These are phyloP conservation scores for Hormiphora californensis DNA, from an alignment of 37 sponge, comb jelly and placozoan genomes.

Conservation along the genomic window DNA sequence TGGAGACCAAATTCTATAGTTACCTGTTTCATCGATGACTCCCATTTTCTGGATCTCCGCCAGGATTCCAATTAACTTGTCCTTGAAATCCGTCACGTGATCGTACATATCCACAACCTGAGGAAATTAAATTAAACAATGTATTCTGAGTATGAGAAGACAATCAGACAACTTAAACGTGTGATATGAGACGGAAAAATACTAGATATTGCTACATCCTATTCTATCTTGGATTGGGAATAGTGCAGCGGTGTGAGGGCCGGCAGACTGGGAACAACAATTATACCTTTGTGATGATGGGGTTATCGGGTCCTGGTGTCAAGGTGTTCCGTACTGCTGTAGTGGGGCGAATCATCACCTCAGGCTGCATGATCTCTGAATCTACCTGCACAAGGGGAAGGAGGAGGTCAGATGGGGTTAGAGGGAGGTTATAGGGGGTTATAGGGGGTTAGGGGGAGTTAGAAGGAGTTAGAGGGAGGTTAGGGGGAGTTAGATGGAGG, in stretches of 20 bases:
- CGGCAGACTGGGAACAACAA: neutral
- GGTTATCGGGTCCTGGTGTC: conserved; percentile 49
- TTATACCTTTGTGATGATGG: conserved; percentile 17
- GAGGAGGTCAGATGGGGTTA: too few species aligned
- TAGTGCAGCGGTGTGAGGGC: too few species aligned
- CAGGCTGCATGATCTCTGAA: neutral
- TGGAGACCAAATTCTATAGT: too few species aligned
- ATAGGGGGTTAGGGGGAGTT: too few species aligned
- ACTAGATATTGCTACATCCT: too few species aligned
- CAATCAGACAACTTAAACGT: too few species aligned
- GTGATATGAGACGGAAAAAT: too few species aligned
- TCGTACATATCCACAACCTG: conserved; percentile 50
- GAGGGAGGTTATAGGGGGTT: too few species aligned
- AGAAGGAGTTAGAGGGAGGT: too few species aligned
- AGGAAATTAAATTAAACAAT: neutral
- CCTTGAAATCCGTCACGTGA: conserved; percentile 37
- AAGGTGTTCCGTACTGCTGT: conserved; percentile 15
- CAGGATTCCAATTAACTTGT: conserved; percentile 8
- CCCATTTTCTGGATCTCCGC: conserved; percentile 34
- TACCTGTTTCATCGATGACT: conserved; percentile 41
- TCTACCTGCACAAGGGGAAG: neutral
- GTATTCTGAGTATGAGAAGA: too few species aligned
- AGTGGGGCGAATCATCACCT: neutral
- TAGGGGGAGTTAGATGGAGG: too few species aligned
- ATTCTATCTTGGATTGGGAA: too few species aligned